Conservation (phyloP, 1,140 invertebrate species). For the Mesaphorura yosii region DNA sequence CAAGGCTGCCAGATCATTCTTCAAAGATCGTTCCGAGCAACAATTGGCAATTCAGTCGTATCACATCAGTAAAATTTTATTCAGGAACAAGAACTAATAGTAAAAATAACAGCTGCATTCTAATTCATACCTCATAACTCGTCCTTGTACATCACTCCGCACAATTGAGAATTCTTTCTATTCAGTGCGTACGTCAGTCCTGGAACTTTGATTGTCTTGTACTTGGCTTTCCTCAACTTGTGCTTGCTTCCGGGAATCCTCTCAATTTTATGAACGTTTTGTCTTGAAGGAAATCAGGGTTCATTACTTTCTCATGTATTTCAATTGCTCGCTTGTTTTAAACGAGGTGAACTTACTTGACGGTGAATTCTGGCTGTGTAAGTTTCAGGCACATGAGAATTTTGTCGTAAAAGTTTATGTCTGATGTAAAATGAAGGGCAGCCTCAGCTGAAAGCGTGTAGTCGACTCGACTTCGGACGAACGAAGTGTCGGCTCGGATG, state of each 20-base stretch:
- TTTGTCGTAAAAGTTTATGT: constrained; percentile 65
- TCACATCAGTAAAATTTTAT: no score
- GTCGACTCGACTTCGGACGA: constrained; percentile 55
- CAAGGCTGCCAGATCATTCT: no score
- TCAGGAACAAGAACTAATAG: no score
- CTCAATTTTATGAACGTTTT: constrained; percentile 55
- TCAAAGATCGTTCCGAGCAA: no score
- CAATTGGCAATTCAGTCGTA: no score
- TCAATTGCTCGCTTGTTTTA: neutral
- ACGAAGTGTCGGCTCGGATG: constrained; percentile 52
- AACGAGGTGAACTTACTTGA: constrained; percentile 45
- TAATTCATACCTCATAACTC: no score
- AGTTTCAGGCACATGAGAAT: constrained; percentile 70
- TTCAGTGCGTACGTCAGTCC: constrained; percentile 63
- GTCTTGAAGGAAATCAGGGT: constrained; percentile 37
- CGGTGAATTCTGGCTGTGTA: constrained; percentile 52
- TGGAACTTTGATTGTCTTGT: constrained; percentile 42
- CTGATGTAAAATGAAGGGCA: constrained; percentile 57
- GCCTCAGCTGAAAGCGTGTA: constrained; percentile 59
- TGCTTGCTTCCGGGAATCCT: constrained; percentile 56
- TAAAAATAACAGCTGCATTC: no score
- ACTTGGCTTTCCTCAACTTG: constrained; percentile 46
- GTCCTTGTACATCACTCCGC: constrained; percentile 38
- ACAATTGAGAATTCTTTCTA: constrained; percentile 68
- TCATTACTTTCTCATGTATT: neutral